Evolutionary conservation across 2,113 vertebrate species (phyloP).

Genomic region (Actenoides lindsayi): DNA sequence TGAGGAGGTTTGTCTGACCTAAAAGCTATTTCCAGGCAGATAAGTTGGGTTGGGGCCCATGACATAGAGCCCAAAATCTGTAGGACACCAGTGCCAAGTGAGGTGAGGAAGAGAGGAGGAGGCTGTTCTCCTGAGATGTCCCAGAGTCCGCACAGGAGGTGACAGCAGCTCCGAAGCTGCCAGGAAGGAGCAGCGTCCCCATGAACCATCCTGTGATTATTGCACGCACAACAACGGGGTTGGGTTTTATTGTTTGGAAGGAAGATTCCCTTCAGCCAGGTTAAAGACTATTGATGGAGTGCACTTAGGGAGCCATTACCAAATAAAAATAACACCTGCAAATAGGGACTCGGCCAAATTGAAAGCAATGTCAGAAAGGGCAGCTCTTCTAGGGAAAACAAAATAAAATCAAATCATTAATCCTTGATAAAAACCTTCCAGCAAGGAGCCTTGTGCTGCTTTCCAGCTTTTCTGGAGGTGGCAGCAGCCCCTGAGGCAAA

Average conservation of each 20-base stretch:
- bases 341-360: background rate
- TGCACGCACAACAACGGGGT: background rate
- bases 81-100: rapidly evolving
- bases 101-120: background rate
- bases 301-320: slow-evolving; percentile 16
- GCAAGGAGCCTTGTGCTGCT: rapidly evolving
- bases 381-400: background rate
- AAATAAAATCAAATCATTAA: background rate
- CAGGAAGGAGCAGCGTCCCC: background rate
- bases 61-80: rapidly evolving
- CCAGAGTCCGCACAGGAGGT: background rate
- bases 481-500: background rate
- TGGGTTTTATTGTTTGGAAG: background rate
- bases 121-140: background rate
- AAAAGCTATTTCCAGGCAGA: background rate
- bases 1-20: background rate
- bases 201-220: background rate
- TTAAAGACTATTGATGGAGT: background rate
- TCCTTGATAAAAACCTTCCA: background rate
- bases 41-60: background rate
- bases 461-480: background rate
- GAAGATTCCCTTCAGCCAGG: background rate
- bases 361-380: slow-evolving; percentile 2
- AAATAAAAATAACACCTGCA: slow-evolving; percentile 3
- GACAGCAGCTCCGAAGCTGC: background rate